Evolutionary conservation across 2,113 vertebrate genomes (phyloP).

Genomic region (Eudyptes chrysolophus): DNA sequence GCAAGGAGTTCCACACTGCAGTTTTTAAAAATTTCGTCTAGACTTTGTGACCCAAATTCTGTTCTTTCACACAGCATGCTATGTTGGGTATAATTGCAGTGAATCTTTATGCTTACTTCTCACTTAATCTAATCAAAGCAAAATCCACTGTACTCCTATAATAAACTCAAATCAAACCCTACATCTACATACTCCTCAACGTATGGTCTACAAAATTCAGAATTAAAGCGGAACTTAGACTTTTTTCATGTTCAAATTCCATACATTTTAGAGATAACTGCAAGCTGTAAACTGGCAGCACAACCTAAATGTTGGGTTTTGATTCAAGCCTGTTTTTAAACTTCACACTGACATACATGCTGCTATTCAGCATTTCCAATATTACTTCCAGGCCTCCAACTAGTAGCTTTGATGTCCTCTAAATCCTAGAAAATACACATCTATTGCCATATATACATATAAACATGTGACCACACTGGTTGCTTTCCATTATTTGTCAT

Average conservation of each 20-base stretch:
- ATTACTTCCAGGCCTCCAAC: conserved; percentile 30
- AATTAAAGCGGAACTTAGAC: not conserved
- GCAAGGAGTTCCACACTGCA: not conserved
- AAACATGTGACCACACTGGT: conserved; percentile 5
- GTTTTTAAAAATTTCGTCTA: not conserved
- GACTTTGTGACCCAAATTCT: not conserved
- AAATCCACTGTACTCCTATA: not conserved
- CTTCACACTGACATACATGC: not conserved
- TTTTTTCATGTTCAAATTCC: not conserved
- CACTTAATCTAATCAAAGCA: not conserved
- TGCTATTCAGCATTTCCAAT: conserved; percentile 8
- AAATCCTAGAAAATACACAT: conserved; percentile 22
- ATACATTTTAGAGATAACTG: not conserved
- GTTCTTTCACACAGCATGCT: not conserved
- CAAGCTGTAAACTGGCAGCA: not conserved
- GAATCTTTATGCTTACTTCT: not conserved
- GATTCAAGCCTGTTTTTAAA: not conserved
- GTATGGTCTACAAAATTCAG: not conserved
- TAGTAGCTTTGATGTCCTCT: conserved; percentile 18
- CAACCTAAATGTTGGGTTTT: not conserved
- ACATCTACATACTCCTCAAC: not conserved
- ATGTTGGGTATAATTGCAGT: not conserved
- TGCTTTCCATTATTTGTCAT: conserved; percentile 45
- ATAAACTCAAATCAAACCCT: not conserved
- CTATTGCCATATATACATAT: conserved; percentile 13